Evolutionary conservation across 1,140 invertebrate species (phyloP).

Genomic region (Melanaphis sacchari): DNA sequence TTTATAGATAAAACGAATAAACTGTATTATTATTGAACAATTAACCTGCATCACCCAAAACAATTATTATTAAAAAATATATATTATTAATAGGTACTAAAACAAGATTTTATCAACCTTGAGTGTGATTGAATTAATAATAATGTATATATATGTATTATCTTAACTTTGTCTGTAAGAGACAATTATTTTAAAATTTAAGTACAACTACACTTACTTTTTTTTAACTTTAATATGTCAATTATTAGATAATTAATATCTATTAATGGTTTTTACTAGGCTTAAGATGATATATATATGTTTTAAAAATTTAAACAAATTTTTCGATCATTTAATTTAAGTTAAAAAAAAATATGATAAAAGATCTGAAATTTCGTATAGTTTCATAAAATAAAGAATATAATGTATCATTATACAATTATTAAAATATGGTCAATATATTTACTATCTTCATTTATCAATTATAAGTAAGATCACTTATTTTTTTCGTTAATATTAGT

Average conservation of each 20-base stretch:
- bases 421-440: background rate
- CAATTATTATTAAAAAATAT: background rate
- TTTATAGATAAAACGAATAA: background rate
- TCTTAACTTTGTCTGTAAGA: background rate
- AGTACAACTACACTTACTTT: background rate
- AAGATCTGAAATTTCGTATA: background rate
- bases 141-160: constrained; percentile 4
- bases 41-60: background rate
- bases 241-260: background rate
- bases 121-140: background rate
- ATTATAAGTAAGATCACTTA: background rate
- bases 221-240: background rate
- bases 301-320: background rate
- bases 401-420: background rate
- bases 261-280: background rate
- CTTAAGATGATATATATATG: background rate
- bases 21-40: constrained; percentile 10
- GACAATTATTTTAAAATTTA: background rate
- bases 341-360: background rate
- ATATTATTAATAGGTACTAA: background rate
- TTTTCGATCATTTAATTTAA: background rate
- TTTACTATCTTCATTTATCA: background rate
- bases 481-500: background rate
- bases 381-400: background rate
- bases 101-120: constrained; percentile 17